phyloP scores from a whole-genome alignment of 2,888 invertebrate species.

The Diarsia rubi region DNA sequence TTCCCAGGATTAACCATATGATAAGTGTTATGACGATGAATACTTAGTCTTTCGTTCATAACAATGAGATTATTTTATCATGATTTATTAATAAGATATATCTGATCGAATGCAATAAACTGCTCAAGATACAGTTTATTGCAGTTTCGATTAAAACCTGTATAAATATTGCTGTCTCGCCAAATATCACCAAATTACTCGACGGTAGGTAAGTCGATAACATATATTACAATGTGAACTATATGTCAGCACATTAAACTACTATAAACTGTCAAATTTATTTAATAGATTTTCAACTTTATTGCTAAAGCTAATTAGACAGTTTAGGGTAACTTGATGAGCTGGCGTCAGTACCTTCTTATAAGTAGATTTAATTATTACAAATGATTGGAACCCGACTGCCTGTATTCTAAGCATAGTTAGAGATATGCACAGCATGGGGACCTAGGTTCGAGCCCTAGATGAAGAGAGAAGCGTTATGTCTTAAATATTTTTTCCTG shows the following conservation, averaged over 20 bases:
- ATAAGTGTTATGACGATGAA: neutral
- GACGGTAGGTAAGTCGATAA: conserved; percentile 58
- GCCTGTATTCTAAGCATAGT: neutral
- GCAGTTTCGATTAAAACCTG: conserved; percentile 50
- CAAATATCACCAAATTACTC: conserved; percentile 38
- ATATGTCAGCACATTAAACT: too few relatives aligned
- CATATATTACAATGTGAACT: neutral
- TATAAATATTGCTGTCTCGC: conserved; percentile 59
- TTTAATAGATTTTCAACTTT: too few relatives aligned
- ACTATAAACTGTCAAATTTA: too few relatives aligned
- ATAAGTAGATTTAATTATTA: neutral
- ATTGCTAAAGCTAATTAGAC: too few relatives aligned
- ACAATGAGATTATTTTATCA: conserved; percentile 44
- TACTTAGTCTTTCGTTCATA: conserved; percentile 2
- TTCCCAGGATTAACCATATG: conserved; percentile 26
- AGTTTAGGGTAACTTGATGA: too few relatives aligned
- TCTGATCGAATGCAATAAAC: conserved; percentile 60
- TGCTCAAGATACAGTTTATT: conserved; percentile 64
- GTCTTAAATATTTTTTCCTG: neutral
- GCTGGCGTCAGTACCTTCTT: neutral
- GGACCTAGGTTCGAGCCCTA: neutral
- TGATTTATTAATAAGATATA: conserved; percentile 57
- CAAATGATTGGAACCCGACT: neutral
- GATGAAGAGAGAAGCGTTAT: neutral
- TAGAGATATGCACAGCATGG: neutral